Evolutionary conservation across 2,113 vertebrate species (phyloP), one percentile per base, ranked within the genome.

Genomic region (Mus musculus): DNA sequence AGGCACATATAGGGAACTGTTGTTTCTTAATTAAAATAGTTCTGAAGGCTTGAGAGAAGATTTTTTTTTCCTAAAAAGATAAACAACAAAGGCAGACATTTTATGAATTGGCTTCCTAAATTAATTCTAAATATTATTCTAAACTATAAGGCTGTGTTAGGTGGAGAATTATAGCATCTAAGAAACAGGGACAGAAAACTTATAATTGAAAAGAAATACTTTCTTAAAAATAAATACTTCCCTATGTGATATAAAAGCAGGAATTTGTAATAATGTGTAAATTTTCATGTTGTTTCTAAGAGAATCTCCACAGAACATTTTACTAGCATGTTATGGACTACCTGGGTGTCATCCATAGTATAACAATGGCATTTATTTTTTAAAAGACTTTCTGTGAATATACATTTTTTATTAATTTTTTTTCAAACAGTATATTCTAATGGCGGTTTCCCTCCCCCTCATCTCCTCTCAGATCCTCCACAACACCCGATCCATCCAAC

Each of bases 211-310:
- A 94, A 90, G 42, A 88, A 94, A 85, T 80, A 16, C 16, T 88
- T 96, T 85, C 36, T 42, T 86, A 85, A 63, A 86, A 91, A 92
- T 42, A 92, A 94, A 84, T 84, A 30, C 19, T 90, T 96, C 84
- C 46, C 4, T 54, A 2, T 84, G 22, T 84, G 49, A 93, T 13
- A 67, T 72, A 84, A 56, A 89, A 39, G 39, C 69, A 46, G 46
- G 20, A 81, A 86, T 85, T 54, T 93, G 7, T 67, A 49, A 75
- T 33, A 95, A 88, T 71, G 33, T 36, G 88, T 71, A 84, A 49
- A 93, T 88, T 94, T 95, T 36, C 59, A 86, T 42, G 90, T 84
- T 77, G 30, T 81, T 89, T 86, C 82, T 96, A 91, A 90, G 89
- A 89, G 90, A 59, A 95, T 73, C 39, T 78, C 20, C 10, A 30